Conservation (phyloP, 2,797 vertebrate species). For the Babyrousa celebensis region DNA sequence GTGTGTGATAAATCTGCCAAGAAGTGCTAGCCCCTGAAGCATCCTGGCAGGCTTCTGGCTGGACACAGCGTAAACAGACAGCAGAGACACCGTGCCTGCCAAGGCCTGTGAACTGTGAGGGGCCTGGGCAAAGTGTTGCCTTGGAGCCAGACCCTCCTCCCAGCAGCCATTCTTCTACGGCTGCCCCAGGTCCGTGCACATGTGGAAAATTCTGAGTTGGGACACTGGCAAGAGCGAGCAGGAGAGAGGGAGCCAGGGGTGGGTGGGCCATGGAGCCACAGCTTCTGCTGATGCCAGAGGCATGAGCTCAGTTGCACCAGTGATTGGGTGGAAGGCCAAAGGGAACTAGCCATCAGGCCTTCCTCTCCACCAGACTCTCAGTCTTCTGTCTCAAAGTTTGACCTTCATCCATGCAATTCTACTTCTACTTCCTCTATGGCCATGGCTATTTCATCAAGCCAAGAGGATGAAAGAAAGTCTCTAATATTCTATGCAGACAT, state of each 20-base stretch:
- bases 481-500: conserved; percentile 29
- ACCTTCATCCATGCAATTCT: not conserved
- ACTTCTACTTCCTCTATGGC: not conserved
- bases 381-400: not conserved
- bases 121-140: not conserved
- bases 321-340: not conserved
- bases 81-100: not conserved
- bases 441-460: not conserved
- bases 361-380: not conserved
- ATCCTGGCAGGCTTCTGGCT: not conserved
- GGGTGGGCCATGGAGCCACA: not conserved
- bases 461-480: not conserved
- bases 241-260: not conserved
- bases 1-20: not conserved
- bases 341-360: not conserved
- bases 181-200: not conserved
- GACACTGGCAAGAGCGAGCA: not conserved
- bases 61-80: not conserved
- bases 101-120: not conserved
- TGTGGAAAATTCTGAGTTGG: not conserved
- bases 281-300: not conserved
- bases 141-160: not conserved
- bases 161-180: not conserved
- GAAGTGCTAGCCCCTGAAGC: not conserved
- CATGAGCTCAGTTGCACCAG: not conserved